Conservation (phyloP, 2,888 invertebrate genomes). For the Amblyjoppa fuscipennis region DNA sequence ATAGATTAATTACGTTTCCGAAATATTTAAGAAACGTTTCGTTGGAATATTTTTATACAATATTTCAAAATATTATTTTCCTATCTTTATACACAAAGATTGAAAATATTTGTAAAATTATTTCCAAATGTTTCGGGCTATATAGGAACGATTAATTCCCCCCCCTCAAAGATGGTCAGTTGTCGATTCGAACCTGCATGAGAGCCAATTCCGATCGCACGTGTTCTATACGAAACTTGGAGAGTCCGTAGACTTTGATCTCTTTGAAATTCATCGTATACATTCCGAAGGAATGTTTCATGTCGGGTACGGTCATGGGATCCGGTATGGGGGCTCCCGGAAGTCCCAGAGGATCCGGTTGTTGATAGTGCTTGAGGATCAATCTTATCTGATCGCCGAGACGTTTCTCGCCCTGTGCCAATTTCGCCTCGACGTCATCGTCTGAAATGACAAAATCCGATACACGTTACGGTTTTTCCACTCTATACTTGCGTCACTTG, state of each 20-base stretch:
- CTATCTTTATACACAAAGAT: no score
- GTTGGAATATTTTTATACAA: no score
- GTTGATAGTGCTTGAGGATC: constrained; percentile 92
- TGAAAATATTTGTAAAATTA: no score
- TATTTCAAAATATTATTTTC: no score
- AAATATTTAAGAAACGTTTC: no score
- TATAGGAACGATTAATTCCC: no score
- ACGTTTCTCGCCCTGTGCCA: constrained; percentile 88
- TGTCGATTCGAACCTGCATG: constrained; percentile 88
- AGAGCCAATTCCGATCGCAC: constrained; percentile 90
- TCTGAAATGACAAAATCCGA: constrained; percentile 69
- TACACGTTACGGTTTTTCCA: neutral
- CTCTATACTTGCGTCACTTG: neutral
- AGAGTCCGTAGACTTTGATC: constrained; percentile 91
- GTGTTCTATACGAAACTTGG: constrained; percentile 91
- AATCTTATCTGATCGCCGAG: constrained; percentile 90
- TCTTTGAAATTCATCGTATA: constrained; percentile 90
- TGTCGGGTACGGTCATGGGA: constrained; percentile 92
- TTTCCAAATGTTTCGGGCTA: no score
- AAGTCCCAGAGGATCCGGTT: constrained; percentile 92
- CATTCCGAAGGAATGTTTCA: constrained; percentile 90
- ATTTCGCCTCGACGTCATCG: constrained; percentile 75
- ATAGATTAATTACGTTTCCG: no score
- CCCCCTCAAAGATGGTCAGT: no score
- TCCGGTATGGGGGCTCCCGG: constrained; percentile 93